Evolutionary conservation across 2,113 vertebrate genomes (phyloP).

Genomic region (Toxotes chatareus): DNA sequence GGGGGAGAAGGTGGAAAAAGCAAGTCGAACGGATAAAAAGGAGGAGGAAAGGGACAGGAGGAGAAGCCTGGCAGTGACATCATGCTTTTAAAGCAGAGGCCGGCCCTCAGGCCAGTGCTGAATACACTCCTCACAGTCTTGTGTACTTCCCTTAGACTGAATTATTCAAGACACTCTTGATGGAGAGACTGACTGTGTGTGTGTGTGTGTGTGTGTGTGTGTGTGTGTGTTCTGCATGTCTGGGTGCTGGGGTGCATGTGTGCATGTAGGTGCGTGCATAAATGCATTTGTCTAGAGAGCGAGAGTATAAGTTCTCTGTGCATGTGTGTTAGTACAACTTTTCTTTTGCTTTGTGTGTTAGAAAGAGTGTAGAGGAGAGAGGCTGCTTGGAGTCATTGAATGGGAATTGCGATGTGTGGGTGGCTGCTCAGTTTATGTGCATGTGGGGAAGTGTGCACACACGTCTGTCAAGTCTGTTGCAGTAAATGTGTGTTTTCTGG

Average conservation of each 20-base stretch:
- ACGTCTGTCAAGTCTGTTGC: constrained; percentile 68
- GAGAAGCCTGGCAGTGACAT: constrained; percentile 73
- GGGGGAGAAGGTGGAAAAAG: constrained; percentile 14
- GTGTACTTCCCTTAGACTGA: constrained; percentile 79
- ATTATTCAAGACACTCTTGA: constrained; percentile 78
- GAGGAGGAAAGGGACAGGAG: constrained; percentile 51
- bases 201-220: constrained; percentile 39
- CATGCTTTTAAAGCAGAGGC: constrained; percentile 79
- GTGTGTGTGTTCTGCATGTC: constrained; percentile 37
- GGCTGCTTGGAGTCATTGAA: constrained; percentile 59
- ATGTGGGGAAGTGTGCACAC: constrained; percentile 38
- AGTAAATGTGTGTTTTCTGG: constrained; percentile 52
- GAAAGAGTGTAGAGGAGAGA: constrained; percentile 51
- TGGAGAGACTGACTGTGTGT: constrained; percentile 74
- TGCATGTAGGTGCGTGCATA: constrained; percentile 28
- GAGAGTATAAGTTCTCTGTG: constrained; percentile 48
- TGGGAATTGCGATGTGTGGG: constrained; percentile 68
- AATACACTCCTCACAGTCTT: constrained; percentile 75
- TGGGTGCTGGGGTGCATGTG: constrained; percentile 10
- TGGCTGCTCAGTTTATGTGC: constrained; percentile 57
- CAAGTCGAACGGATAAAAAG: constrained; percentile 27
- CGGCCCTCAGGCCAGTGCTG: constrained; percentile 71
- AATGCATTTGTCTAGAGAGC: constrained; percentile 58
- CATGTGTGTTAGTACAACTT: constrained; percentile 64
- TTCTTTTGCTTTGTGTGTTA: constrained; percentile 51